A percentile compares a stretch with the other conserved stretches of the same genome.
phyloP scores from a whole-genome alignment of 92 coral and sea anemone species.

The Micromussa lordhowensis region DNA sequence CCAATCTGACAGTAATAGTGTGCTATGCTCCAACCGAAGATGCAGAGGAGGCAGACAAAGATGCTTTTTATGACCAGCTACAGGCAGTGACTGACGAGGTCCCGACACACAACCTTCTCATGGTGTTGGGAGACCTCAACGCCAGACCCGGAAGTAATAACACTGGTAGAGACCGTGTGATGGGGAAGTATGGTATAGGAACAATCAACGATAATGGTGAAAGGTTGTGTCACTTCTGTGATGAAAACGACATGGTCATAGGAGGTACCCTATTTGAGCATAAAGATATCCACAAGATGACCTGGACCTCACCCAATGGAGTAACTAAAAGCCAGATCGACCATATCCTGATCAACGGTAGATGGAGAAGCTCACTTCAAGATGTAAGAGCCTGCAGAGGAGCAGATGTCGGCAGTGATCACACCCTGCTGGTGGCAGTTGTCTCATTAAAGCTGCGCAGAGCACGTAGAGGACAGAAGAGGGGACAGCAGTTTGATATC shows the following conservation, averaged over 20 bases:
- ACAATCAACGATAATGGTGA: background rate
- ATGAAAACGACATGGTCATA: background rate
- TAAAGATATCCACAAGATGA: background rate
- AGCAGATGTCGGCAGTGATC: background rate
- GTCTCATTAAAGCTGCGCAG: background rate
- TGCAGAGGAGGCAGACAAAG: constrained; percentile 12
- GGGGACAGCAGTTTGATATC: background rate
- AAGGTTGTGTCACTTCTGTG: background rate
- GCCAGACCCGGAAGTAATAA: background rate
- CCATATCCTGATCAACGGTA: background rate
- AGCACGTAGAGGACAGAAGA: background rate
- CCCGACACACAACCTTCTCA: background rate
- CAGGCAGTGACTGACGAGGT: constrained; percentile 3
- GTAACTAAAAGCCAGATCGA: constrained; percentile 13
- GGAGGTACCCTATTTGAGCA: background rate
- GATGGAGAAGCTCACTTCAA: background rate
- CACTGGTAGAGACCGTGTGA: background rate
- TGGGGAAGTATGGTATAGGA: background rate
- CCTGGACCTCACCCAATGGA: background rate
- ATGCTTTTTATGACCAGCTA: constrained; percentile 5
- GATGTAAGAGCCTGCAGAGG: background rate
- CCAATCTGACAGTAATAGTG: constrained; percentile 33
- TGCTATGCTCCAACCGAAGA: constrained; percentile 46
- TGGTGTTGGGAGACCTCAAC: background rate
- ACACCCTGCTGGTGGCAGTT: background rate